Base-by-base conservation (phyloP, 1,140 invertebrate species). In the Sweltsa coloradensis region DNA sequence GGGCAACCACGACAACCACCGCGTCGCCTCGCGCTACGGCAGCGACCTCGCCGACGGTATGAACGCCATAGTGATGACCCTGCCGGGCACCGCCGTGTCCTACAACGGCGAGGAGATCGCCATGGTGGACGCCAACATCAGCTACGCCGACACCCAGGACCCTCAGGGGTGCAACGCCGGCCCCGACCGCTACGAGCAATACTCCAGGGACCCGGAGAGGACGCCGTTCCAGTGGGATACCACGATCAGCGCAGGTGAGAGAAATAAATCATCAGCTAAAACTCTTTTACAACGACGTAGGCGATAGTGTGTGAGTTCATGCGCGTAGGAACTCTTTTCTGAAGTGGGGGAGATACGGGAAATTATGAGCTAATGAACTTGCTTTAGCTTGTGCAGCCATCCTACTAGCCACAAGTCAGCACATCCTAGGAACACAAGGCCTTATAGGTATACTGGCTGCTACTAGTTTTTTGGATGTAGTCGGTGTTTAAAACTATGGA, bases 51-150 rank as follows among this genome's bases (percentile, higher is more conserved):
- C 80, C 0, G 85, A 88, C 60, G 78, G 75, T 11, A 69, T 87
- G 54, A 79, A 83, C 52, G 85, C 87, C 73, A 57, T 92, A 26
- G 66, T 76, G 5, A 61, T 85, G 49, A 65, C 86, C 5, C 61
- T 91, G 16, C 84, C 85, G 11, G 89, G 89, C 9, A 76, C 85
- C 3, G 72, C 81, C 6, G 74, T 89, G 13, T 81, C 80, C 6
- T 91, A 90, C 55, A 83, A 87, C 70, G 86, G 85, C 9, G 86
- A 89, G 60, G 86, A 90, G 63, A 73, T 89, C 41, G 85, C 80
- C 1, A 89, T 89, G 82, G 57, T 67, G 21, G 75, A 89, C 62
- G 73, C 67, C 56, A 19, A 19, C 36, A 57, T 73, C 0, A 63
- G 57, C 9, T 78, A 66, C 65, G 53, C 67, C 37, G 65, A 73